A percentile compares a stretch with the other conserved stretches of the same genome.
Conservation (phyloP, 1,140 invertebrate species). For the Philopotamus ludificatus region DNA sequence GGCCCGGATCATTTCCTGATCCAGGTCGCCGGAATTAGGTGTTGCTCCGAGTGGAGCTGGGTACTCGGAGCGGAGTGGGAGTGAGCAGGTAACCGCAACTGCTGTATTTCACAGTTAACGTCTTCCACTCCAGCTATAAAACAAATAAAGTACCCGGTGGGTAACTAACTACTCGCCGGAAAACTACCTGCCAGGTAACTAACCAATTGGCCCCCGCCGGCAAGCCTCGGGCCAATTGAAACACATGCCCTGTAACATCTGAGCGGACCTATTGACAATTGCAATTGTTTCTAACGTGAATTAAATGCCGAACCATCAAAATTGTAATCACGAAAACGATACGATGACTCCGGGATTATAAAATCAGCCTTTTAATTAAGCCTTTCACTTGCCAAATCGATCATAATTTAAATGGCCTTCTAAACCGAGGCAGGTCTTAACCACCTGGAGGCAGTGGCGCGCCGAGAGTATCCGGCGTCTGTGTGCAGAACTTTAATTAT, state of each 20-base stretch:
- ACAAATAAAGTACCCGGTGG: constrained; percentile 8
- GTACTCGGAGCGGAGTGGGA: neutral
- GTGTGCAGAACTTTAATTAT: too few species aligned
- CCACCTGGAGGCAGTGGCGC: too few species aligned
- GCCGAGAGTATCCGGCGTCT: too few species aligned
- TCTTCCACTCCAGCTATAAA: constrained; percentile 8
- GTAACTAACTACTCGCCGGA: constrained; percentile 6
- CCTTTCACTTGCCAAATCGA: too few species aligned
- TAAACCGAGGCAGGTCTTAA: too few species aligned
- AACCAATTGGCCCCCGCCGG: constrained; percentile 8
- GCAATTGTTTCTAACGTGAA: too few species aligned
- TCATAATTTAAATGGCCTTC: too few species aligned
- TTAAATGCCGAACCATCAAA: too few species aligned
- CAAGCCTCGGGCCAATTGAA: neutral
- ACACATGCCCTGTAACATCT: neutral
- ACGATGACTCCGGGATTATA: too few species aligned
- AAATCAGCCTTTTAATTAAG: too few species aligned
- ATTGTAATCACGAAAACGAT: too few species aligned
- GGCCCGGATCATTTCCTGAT: constrained; percentile 1
- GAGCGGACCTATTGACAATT: too few species aligned
- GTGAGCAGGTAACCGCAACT: neutral
- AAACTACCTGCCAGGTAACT: constrained; percentile 9
- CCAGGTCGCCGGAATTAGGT: neutral
- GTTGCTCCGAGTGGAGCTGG: neutral
- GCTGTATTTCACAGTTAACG: constrained; percentile 13